These are phyloP conservation scores for Eubucco bourcierii DNA, from an alignment of 2,113 vertebrate genomes.

Conservation along the genomic window DNA sequence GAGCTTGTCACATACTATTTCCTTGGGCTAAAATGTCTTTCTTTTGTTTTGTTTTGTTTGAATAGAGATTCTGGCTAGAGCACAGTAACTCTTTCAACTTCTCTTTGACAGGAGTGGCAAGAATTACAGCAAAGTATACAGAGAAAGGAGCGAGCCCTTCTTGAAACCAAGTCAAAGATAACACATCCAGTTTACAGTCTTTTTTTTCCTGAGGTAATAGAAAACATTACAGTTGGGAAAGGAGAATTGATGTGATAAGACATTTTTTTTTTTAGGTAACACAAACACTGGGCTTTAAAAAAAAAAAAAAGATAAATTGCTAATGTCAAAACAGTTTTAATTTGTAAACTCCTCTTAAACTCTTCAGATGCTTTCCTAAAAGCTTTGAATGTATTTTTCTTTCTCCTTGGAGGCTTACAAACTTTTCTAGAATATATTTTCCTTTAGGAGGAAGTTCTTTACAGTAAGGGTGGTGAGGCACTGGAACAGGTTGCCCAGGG, in stretches of 20 bases:
- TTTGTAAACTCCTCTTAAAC: background rate
- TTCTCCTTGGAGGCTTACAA: background rate
- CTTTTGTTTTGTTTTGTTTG: too few species aligned
- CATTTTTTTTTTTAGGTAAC: background rate
- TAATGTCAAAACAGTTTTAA: background rate
- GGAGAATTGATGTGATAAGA: background rate
- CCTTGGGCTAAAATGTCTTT: background rate
- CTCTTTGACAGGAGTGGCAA: conserved; percentile 90
- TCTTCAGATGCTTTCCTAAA: background rate
- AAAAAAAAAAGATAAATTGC: background rate
- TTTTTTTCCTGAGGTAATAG: conserved; percentile 90
- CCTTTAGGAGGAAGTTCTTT: too few species aligned
- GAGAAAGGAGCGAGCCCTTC: conserved; percentile 90
- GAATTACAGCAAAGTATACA: conserved; percentile 98
- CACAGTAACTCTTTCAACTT: conserved; percentile 17
- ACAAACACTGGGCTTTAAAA: background rate
- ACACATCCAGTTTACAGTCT: conserved; percentile 95
- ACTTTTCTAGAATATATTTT: background rate
- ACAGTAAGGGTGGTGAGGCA: too few species aligned
- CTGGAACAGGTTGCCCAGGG: too few species aligned
- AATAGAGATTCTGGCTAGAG: background rate
- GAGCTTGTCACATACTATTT: background rate
- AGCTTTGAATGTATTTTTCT: background rate
- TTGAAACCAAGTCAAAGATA: conserved; percentile 98
- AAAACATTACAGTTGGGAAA: background rate